Conservation (phyloP, 2,888 invertebrate species). For the Ectemnius continuus region DNA sequence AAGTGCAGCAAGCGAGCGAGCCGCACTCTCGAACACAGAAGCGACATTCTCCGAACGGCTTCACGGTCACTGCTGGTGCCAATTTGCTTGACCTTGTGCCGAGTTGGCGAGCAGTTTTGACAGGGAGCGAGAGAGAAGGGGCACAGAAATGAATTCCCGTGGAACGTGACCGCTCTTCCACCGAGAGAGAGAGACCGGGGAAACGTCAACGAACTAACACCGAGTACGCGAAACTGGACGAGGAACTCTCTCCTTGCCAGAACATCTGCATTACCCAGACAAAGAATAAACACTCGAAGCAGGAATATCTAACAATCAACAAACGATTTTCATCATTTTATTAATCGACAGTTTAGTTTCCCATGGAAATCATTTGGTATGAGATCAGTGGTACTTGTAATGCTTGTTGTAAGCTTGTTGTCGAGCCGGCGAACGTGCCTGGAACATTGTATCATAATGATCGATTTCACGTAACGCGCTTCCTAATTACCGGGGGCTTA, state of each 20-base stretch:
- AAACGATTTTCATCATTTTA: no score
- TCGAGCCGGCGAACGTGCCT: no score
- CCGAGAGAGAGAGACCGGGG: neutral
- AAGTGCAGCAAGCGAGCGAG: constrained; percentile 26
- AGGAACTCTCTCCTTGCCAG: neutral
- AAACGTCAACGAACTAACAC: constrained; percentile 2
- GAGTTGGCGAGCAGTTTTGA: constrained; percentile 56
- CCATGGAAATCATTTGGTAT: no score
- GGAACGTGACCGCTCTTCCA: neutral
- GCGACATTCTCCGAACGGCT: constrained; percentile 52
- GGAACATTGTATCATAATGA: no score
- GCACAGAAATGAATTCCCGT: neutral
- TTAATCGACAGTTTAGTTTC: no score
- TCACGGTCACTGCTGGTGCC: constrained; percentile 58
- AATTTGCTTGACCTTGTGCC: constrained; percentile 61
- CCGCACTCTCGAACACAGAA: constrained; percentile 32
- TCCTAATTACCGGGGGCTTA: no score
- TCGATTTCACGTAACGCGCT: no score
- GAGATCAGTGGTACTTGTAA: no score
- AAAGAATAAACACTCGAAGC: no score
- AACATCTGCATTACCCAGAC: neutral
- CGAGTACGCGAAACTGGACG: neutral
- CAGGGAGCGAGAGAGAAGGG: constrained; percentile 16
- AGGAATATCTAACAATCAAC: no score
- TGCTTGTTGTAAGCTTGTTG: no score